Percentiles rank a stretch among this genome's conserved stretches.
Evolutionary conservation across 2,797 vertebrate genomes (phyloP).

Genomic region (Lepus townsendii): DNA sequence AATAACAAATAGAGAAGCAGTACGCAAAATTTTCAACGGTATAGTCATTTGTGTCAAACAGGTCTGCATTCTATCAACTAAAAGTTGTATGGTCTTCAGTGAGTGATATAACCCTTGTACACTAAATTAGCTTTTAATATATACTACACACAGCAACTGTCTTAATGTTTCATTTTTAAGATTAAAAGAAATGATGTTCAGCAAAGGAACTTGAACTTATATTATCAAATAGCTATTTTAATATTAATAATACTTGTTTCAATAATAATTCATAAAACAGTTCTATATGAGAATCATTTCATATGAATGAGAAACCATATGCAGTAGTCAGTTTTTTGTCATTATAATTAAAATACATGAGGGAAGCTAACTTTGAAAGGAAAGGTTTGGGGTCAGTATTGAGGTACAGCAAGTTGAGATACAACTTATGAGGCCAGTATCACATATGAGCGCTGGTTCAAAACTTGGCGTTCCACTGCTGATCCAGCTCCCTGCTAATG

Average conservation of each 20-base stretch:
- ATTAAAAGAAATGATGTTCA: neutral
- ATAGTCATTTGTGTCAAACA: neutral
- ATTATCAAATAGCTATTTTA: slow-evolving; percentile 17
- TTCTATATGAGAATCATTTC: neutral
- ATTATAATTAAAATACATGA: too few relatives aligned
- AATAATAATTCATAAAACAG: slow-evolving; percentile 30
- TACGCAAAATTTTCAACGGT: neutral
- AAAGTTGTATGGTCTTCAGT: neutral
- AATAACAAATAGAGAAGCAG: neutral
- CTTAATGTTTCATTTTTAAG: slow-evolving; percentile 7
- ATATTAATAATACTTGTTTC: neutral
- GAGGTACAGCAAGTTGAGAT: too few relatives aligned
- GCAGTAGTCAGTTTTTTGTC: too few relatives aligned
- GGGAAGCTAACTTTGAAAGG: too few relatives aligned
- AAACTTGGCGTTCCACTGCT: too few relatives aligned
- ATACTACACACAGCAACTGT: neutral
- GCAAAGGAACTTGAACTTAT: neutral
- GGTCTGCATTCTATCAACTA: neutral
- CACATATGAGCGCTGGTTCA: too few relatives aligned
- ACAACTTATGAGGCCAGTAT: too few relatives aligned
- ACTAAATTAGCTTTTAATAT: slow-evolving; percentile 1
- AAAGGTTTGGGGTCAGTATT: too few relatives aligned
- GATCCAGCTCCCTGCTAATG: too few relatives aligned
- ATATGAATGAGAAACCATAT: neutral
- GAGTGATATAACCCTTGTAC: neutral